Percentiles rank a stretch among this genome's conserved stretches.
These are phyloP conservation scores for Paracentrotus lividus DNA, from an alignment of 53 echinoderm and acorn worm species.

Conservation along the genomic window DNA sequence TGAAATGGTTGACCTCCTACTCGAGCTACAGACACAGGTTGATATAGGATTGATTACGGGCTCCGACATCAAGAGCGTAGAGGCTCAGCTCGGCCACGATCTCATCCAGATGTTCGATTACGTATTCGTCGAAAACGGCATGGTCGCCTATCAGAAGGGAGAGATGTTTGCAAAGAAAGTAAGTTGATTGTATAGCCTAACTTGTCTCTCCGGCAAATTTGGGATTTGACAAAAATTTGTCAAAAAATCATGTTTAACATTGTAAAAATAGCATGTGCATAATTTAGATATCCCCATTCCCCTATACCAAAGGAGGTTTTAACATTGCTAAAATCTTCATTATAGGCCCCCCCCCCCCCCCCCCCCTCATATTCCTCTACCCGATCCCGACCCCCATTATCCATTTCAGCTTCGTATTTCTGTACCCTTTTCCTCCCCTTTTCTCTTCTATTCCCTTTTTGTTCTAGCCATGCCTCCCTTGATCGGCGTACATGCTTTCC, in stretches of 20 bases:
- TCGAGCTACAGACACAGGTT: conserved; percentile 65
- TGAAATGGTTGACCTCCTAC: conserved; percentile 77
- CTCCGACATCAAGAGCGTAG: conserved; percentile 81
- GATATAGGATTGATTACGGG: conserved; percentile 82
- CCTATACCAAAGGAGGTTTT: too few relatives aligned
- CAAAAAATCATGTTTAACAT: too few relatives aligned
- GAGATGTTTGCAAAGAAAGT: conserved; percentile 79
- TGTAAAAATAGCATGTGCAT: too few relatives aligned
- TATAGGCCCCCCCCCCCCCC: neutral
- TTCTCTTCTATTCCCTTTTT: neutral
- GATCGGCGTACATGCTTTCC: too few relatives aligned
- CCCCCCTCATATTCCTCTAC: neutral
- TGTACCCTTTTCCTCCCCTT: neutral
- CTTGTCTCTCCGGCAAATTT: too few relatives aligned
- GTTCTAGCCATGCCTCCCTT: neutral
- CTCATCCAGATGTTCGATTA: conserved; percentile 71
- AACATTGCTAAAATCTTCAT: too few relatives aligned
- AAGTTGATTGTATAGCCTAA: too few relatives aligned
- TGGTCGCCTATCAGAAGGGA: conserved; percentile 80
- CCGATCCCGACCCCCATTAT: neutral
- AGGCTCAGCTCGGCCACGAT: conserved; percentile 80
- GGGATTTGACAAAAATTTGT: too few relatives aligned
- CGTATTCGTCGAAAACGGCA: conserved; percentile 89
- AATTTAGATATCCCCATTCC: too few relatives aligned
- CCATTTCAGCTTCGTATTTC: too few relatives aligned